These are phyloP conservation scores for Rhea pennata DNA, from an alignment of 2,113 vertebrate species.

Conservation along the genomic window DNA sequence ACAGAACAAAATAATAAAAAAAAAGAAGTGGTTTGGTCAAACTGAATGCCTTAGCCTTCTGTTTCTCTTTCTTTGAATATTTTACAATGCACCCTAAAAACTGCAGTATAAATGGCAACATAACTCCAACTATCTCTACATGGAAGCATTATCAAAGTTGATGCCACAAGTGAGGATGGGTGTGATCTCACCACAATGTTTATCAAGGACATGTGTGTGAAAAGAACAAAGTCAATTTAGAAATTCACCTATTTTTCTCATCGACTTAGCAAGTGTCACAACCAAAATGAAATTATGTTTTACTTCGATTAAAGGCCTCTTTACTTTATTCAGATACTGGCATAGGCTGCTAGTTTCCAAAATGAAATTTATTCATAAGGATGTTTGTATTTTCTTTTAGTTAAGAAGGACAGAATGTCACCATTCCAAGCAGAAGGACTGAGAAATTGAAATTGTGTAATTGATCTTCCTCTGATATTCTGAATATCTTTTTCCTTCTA, in stretches of 20 bases:
- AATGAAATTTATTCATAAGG: not conserved
- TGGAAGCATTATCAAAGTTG: not conserved
- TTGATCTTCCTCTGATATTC: not conserved
- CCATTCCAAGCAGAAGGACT: not conserved
- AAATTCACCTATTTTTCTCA: not conserved
- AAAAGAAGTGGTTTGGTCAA: not conserved
- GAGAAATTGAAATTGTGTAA: not conserved
- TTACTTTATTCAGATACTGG: not conserved
- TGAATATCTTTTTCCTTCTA: not conserved
- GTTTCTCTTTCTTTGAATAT: not conserved
- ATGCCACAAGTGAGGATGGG: fast-evolving
- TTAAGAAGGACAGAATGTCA: not conserved
- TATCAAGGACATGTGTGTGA: not conserved
- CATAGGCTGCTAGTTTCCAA: not conserved
- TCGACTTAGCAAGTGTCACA: not conserved
- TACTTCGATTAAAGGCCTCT: not conserved
- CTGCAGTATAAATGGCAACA: not conserved
- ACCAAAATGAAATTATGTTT: not conserved
- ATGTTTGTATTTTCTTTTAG: not conserved
- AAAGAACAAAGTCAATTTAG: not conserved
- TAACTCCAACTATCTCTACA: not conserved
- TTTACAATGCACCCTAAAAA: not conserved
- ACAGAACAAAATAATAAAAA: not conserved
- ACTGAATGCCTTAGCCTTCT: not conserved
- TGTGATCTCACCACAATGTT: not conserved